Evolutionary conservation across 1,140 invertebrate genomes (phyloP).

Genomic region (Zaprionus ornatus): DNA sequence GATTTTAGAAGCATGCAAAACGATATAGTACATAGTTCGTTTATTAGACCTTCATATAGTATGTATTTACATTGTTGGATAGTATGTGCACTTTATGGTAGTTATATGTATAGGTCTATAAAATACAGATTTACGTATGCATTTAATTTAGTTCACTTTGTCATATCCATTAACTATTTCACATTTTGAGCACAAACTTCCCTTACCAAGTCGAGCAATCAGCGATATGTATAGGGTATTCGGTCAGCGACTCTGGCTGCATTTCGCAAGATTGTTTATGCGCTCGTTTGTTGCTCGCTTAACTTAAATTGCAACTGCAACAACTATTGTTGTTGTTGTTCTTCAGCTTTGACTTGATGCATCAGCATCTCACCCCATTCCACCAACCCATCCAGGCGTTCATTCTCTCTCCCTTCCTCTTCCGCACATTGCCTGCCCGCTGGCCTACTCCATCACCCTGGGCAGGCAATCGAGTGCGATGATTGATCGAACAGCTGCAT

Average conservation of each 20-base stretch:
- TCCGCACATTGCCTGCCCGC: not conserved
- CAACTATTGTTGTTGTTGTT: not conserved
- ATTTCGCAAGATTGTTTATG: not conserved
- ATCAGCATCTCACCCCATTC: conserved; percentile 2
- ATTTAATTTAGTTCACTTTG: too few relatives aligned
- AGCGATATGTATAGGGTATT: not conserved
- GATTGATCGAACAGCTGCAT: conserved; percentile 66
- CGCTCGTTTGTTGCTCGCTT: conserved; percentile 4
- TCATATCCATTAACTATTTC: too few relatives aligned
- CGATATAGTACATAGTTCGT: too few relatives aligned
- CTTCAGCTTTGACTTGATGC: conserved; percentile 19
- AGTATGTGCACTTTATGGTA: not conserved
- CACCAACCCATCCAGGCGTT: not conserved
- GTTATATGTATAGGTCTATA: not conserved
- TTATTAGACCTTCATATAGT: too few relatives aligned
- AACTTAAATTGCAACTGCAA: conserved; percentile 32
- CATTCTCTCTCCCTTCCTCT: not conserved
- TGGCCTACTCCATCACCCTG: not conserved
- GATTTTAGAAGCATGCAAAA: not conserved
- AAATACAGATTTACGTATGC: not conserved
- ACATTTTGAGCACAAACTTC: too few relatives aligned
- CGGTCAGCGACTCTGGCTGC: not conserved
- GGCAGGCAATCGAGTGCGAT: conserved; percentile 25
- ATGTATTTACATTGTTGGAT: too few relatives aligned
- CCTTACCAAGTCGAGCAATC: too few relatives aligned